Percentiles rank a stretch among this genome's conserved stretches.
Conservation (phyloP, 2,113 vertebrate genomes). For the Cnemophilus loriae region DNA sequence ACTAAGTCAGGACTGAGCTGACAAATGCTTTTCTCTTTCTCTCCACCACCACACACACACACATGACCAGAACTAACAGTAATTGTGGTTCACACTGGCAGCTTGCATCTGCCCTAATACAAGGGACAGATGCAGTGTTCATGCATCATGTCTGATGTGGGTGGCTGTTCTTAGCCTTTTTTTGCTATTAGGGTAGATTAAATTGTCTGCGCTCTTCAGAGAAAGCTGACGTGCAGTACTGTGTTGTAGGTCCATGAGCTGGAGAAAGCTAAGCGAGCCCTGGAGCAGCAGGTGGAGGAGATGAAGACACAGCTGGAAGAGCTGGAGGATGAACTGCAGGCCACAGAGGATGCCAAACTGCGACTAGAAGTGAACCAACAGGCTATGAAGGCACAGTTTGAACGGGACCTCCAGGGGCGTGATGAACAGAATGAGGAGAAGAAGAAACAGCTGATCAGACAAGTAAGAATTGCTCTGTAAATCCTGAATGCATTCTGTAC, state of each 20-base stretch:
- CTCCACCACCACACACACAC: not conserved
- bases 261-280: conserved; percentile 90
- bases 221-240: not conserved
- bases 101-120: not conserved
- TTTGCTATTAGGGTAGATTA: not conserved
- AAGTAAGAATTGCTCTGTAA: conserved; percentile 70
- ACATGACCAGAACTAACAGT: not conserved
- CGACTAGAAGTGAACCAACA: conserved; percentile 97
- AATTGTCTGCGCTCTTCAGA: not conserved
- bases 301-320: conserved; percentile 97
- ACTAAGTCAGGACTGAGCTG: not conserved
- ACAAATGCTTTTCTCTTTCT: not conserved
- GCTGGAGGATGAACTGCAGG: conserved; percentile 95
- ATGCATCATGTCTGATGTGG: not conserved
- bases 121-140: not conserved
- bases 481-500: not conserved
- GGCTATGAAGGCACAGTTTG: conserved; percentile 95
- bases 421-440: conserved; percentile 98
- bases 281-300: conserved; percentile 97
- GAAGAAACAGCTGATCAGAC: conserved; percentile 91
- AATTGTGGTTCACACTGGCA: not conserved
- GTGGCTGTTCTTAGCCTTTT: not conserved
- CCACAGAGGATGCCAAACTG: conserved; percentile 94
- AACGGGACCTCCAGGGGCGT: conserved; percentile 88
- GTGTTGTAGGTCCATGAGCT: conserved; percentile 88